phyloP scores from a whole-genome alignment of 1,140 invertebrate species.

The Probaryconus sp. region DNA sequence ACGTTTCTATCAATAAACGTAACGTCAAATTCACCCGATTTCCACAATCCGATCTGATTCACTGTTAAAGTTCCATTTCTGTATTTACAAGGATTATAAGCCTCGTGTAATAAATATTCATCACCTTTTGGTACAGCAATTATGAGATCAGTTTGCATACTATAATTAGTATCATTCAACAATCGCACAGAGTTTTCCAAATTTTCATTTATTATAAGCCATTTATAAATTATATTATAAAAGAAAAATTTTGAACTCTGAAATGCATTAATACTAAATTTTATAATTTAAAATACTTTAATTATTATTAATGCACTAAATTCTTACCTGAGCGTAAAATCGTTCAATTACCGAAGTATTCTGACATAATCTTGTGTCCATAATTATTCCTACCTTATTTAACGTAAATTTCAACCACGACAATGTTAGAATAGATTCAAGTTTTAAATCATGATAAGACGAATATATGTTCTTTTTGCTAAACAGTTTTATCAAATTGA shows the following conservation, averaged over 20 bases:
- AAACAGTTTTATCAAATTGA: background rate
- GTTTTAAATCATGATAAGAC: background rate
- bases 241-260: background rate
- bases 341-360: background rate
- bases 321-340: background rate
- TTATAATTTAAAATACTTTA: too few relatives aligned
- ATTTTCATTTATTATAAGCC: background rate
- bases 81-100: slow-evolving; percentile 9
- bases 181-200: background rate
- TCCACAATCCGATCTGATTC: slow-evolving; percentile 27
- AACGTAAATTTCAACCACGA: background rate
- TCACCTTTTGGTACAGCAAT: background rate
- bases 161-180: background rate
- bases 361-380: background rate
- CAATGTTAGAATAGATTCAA: background rate
- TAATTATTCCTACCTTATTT: background rate
- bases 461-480: background rate
- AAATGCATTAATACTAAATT: background rate
- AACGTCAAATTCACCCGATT: background rate
- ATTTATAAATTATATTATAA: background rate
- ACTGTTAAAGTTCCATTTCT: slow-evolving; percentile 13
- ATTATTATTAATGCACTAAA: background rate
- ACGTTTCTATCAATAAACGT: slow-evolving; percentile 23
- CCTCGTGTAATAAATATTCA: background rate
- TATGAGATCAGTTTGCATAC: background rate